These are phyloP conservation scores for Bombycilla garrulus DNA, from an alignment of 2,113 vertebrate species.

Conservation along the genomic window DNA sequence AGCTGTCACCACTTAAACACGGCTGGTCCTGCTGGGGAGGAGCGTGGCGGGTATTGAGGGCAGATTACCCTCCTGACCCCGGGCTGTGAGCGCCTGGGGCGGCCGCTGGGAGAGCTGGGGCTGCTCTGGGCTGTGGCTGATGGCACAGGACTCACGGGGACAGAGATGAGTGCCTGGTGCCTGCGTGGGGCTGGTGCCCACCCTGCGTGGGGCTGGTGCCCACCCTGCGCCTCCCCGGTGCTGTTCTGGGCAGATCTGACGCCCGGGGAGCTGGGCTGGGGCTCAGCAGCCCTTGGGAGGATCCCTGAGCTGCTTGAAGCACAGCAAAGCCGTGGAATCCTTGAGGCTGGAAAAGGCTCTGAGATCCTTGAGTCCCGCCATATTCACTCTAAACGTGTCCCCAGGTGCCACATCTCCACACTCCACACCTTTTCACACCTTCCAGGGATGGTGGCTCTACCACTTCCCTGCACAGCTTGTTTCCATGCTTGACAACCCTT, in stretches of 20 bases:
- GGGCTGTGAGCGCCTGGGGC: not conserved
- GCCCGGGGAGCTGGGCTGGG: not conserved
- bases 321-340: not conserved
- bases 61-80: conserved; percentile 35
- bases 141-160: not conserved
- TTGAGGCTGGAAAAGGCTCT: not conserved
- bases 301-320: not conserved
- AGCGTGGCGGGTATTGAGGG: not conserved
- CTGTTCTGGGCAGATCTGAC: not conserved
- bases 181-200: rapidly evolving
- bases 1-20: conserved; percentile 6
- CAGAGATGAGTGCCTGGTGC: rapidly evolving
- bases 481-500: not conserved
- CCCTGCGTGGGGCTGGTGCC: rapidly evolving
- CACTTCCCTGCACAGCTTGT: not conserved
- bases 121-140: not conserved
- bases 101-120: not conserved
- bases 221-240: rapidly evolving
- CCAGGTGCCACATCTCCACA: not conserved
- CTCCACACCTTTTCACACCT: not conserved
- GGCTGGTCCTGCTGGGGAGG: not conserved
- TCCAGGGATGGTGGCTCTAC: not conserved
- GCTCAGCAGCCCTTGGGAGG: not conserved
- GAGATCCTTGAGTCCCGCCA: not conserved
- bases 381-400: not conserved